A percentile compares a stretch with the other conserved stretches of the same genome.
phyloP scores from a whole-genome alignment of 1,140 invertebrate species.

The Maniola jurtina region DNA sequence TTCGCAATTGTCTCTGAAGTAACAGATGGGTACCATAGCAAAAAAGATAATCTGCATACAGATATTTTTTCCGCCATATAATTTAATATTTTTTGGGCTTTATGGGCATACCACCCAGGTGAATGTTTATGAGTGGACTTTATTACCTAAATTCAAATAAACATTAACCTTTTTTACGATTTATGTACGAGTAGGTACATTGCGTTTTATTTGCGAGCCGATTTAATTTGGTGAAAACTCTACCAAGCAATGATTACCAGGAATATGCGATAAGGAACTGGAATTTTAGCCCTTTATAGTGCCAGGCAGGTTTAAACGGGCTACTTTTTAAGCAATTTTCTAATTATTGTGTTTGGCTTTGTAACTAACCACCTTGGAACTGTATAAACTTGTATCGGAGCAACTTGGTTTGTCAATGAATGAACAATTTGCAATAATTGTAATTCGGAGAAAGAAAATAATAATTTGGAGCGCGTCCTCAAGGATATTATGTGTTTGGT shows the following conservation, averaged over 20 bases:
- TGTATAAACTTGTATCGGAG: too few relatives aligned
- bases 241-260: slow-evolving; percentile 43
- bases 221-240: slow-evolving; percentile 51
- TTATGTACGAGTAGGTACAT: slow-evolving; percentile 22
- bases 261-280: slow-evolving; percentile 54
- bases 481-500: too few relatives aligned
- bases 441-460: too few relatives aligned
- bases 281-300: slow-evolving; percentile 54
- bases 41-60: slow-evolving; percentile 1
- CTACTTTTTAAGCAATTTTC: too few relatives aligned
- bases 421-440: too few relatives aligned
- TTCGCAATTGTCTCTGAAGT: too few relatives aligned
- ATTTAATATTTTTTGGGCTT: slow-evolving; percentile 23
- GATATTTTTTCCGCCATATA: slow-evolving; percentile 4
- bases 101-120: slow-evolving; percentile 30
- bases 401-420: too few relatives aligned
- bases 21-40: neutral
- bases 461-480: too few relatives aligned
- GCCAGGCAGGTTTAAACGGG: too few relatives aligned
- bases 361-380: too few relatives aligned
- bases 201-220: slow-evolving; percentile 31
- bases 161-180: slow-evolving; percentile 39
- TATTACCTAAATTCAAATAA: slow-evolving; percentile 30
- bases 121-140: slow-evolving; percentile 28
- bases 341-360: too few relatives aligned